Percentiles rank a stretch among this genome's conserved stretches.
These are phyloP conservation scores for Odontomyia ornata DNA, from an alignment of 2,888 invertebrate genomes.

Conservation along the genomic window DNA sequence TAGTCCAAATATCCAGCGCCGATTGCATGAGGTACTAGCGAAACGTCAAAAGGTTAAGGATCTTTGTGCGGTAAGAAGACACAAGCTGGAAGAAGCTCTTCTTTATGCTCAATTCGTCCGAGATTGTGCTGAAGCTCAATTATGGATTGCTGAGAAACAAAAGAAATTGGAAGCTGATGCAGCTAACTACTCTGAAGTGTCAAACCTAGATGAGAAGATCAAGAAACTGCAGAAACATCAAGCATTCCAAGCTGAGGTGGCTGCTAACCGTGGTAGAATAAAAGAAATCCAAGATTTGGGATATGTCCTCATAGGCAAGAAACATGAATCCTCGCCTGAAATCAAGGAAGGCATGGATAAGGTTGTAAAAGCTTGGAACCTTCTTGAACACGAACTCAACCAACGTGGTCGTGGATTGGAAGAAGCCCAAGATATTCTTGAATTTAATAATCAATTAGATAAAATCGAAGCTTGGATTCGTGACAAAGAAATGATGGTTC, in stretches of 20 bases:
- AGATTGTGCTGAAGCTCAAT: conserved; percentile 89
- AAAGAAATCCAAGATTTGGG: conserved; percentile 81
- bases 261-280: conserved; percentile 86
- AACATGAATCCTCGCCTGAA: conserved; percentile 75
- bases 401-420: conserved; percentile 83
- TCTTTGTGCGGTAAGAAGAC: conserved; percentile 73
- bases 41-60: conserved; percentile 73
- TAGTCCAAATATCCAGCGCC: conserved; percentile 78
- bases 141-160: conserved; percentile 91
- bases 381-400: conserved; percentile 75
- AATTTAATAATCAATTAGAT: conserved; percentile 95
- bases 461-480: conserved; percentile 97
- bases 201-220: conserved; percentile 92
- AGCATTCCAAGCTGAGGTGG: conserved; percentile 91
- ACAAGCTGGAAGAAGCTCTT: conserved; percentile 78
- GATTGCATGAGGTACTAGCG: conserved; percentile 78
- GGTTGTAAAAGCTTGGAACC: conserved; percentile 78
- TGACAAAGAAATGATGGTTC: conserved; percentile 93
- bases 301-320: conserved; percentile 73
- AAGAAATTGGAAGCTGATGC: conserved; percentile 86
- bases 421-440: conserved; percentile 96
- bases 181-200: conserved; percentile 71
- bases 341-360: conserved; percentile 76
- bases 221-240: conserved; percentile 94
- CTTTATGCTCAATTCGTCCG: conserved; percentile 90